Evolutionary conservation across 2,888 invertebrate genomes (phyloP), one percentile per base, ranked within the genome.

Genomic region (Cheilosia variabilis): DNA sequence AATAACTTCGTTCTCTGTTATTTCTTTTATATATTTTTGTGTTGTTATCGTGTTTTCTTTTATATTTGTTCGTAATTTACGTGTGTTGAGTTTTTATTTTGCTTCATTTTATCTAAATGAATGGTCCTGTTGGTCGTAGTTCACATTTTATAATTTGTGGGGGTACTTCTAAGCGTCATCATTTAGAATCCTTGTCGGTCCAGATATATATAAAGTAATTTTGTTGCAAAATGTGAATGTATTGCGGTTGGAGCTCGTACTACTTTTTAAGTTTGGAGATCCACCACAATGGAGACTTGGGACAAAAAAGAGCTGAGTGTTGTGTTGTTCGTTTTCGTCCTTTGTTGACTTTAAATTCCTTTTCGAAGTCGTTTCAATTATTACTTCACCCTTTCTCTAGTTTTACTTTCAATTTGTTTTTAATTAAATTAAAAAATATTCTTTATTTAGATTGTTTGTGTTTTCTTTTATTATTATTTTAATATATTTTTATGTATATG

Each of bases 401-500:
- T 43, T 60, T 72, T 47, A 19, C 17, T 17, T 17, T 65, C 9
- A 31, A 31, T 41, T 60, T 15, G n/a, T 53, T 66, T 78, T 84
- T 62, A 72, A 75, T 84, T 86, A 80, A 87, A 87, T 86, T 87
- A 83, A 87, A 87, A 88, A 72, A 71, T 60, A 62, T 76, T 84
- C 76, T 71, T 75, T 63, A 68, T 75, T 82, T 75, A 72, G 55
- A 60, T 75, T 76, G 62, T 50, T 58, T 76, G 62, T 50, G 52
- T 62, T 50, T 58, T 65, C 9, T 72, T 24, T 65, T 69, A 41
- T 45, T 53, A 53, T 60, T 55, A 63, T 81, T 75, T 88, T 69
- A 80, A 81, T 79, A 69, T 87, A 84, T 82, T 87, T 81, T 87
- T 81, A 78, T 76, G 78, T 82, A 82, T 87, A 73, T 89, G 87